Evolutionary conservation across 2,113 vertebrate genomes (phyloP), one percentile per base, ranked within the genome.

Genomic region (Hepsetus odoe): DNA sequence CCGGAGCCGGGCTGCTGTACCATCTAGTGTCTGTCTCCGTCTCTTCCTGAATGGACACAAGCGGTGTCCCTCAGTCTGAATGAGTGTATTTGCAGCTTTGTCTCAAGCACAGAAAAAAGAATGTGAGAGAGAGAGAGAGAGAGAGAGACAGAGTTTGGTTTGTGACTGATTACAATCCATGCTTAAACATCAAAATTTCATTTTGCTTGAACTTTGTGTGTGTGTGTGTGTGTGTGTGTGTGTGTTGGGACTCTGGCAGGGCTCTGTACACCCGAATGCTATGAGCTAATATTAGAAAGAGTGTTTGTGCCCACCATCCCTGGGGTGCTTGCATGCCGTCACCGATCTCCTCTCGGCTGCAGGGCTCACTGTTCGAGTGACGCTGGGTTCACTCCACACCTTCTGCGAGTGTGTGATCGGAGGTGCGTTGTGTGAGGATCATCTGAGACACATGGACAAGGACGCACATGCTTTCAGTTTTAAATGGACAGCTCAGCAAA

Each of bases 261-360:
- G 70, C 30, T 67, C 26, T 42, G 78, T 70, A 82, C 79, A 62
- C 46, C 71, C 68, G 79, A 38, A 35, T 79, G 78, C 68, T 75
- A 75, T 51, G 33, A 83, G 83, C 87, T 90, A 90, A 90, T 90
- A 85, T 90, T 89, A 89, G 86, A 86, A 88, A 89, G 84, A 80
- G 84, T 46, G 72, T 76, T 80, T 24, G 22, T 72, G 56, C 79
- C 73, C 62, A 76, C 72, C 74, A 74, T 85, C 86, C 85, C 85
- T 20, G 53, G 79, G 81, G 84, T 72, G 61, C 40, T 33, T 26
- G 65, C 53, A 55, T 76, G 46, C 46, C 62, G 40, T 30, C 16
- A 74, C 42, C 4, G 30, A 59, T 12, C n/a, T 79, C 73, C 80
- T 79, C 80, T 81, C 67, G 76, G 86, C 80, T 81, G 74, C 42